Evolutionary conservation across 1,140 invertebrate genomes (phyloP).

Genomic region (Grapholita molesta): DNA sequence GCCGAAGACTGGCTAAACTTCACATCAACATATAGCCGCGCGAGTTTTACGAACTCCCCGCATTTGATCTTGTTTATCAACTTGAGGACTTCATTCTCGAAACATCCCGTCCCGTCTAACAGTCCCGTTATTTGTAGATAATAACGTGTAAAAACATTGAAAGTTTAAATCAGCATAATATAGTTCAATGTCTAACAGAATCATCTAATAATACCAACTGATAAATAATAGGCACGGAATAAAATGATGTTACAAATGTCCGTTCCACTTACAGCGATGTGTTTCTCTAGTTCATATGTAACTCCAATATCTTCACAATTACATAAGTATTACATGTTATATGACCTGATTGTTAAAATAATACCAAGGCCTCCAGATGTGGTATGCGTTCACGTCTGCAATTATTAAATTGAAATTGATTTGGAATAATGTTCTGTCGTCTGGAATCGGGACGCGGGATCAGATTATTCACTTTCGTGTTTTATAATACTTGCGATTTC

Average conservation of each 20-base stretch:
- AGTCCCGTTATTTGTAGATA: too few species aligned
- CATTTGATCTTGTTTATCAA: too few species aligned
- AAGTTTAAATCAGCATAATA: too few species aligned
- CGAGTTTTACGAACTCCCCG: too few species aligned
- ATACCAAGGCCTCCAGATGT: not conserved
- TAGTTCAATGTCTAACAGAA: not conserved
- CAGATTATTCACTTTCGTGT: not conserved
- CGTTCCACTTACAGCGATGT: not conserved
- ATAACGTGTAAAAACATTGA: too few species aligned
- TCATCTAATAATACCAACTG: not conserved
- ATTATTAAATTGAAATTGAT: not conserved
- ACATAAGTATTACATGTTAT: not conserved
- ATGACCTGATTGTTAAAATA: constrained; percentile 3
- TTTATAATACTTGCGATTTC: not conserved
- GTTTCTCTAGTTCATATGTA: not conserved
- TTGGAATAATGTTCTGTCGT: not conserved
- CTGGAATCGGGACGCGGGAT: not conserved
- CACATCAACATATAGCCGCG: too few species aligned
- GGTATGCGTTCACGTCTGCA: not conserved
- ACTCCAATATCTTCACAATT: not conserved
- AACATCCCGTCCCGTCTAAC: too few species aligned
- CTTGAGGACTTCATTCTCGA: too few species aligned
- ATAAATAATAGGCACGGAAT: not conserved
- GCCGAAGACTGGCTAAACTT: too few species aligned
- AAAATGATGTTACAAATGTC: not conserved